Evolutionary conservation across 2,797 vertebrate species (phyloP).

Genomic region (Anableps anableps): DNA sequence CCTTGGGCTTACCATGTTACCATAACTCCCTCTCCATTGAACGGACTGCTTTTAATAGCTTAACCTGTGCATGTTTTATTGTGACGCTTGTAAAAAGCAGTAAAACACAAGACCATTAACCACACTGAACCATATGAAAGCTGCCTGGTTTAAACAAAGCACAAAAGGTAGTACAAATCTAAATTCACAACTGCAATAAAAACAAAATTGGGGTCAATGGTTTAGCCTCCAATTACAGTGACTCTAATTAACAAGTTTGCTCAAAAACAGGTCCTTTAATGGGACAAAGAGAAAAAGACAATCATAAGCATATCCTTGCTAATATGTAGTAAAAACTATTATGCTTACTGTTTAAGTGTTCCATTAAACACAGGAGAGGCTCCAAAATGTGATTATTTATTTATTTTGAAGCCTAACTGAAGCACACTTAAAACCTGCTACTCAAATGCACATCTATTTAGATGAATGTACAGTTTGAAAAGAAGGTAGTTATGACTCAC

Average conservation of each 20-base stretch:
- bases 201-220: neutral
- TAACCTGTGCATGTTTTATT: neutral
- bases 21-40: too few species aligned
- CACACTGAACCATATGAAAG: neutral
- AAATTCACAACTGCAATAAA: neutral
- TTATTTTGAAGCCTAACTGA: conserved; percentile 39
- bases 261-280: neutral
- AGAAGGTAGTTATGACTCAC: conserved; percentile 37
- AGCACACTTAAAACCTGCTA: conserved; percentile 32
- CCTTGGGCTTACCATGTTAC: neutral
- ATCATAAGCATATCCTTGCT: neutral
- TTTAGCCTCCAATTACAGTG: neutral
- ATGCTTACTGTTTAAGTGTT: conserved; percentile 27
- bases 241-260: neutral
- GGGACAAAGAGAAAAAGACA: too few species aligned
- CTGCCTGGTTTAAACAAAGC: neutral
- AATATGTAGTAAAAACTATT: neutral
- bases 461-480: conserved; percentile 19
- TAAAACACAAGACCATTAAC: neutral
- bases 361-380: conserved; percentile 51
- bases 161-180: neutral
- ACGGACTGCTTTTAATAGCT: neutral
- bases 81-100: neutral
- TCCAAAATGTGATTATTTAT: conserved; percentile 51
- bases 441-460: conserved; percentile 28